phyloP scores from a whole-genome alignment of 2,888 invertebrate species.

The Ennomos quercinarius region DNA sequence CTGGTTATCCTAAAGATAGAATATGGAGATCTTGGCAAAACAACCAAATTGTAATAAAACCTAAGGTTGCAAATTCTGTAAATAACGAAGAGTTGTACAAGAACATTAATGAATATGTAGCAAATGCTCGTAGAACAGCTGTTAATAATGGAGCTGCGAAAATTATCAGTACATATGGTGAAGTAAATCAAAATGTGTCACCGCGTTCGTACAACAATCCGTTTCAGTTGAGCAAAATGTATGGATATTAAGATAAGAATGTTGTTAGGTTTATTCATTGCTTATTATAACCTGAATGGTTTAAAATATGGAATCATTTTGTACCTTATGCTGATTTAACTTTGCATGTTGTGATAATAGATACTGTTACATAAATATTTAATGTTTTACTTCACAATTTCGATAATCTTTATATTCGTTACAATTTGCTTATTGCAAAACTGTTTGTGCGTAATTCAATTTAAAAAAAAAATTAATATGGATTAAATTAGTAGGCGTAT shows the following conservation, averaged over 20 bases:
- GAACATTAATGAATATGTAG: constrained; percentile 4
- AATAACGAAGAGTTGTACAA: constrained; percentile 6
- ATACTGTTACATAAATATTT: no score
- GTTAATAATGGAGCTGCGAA: constrained; percentile 3
- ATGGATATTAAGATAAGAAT: constrained; percentile 25
- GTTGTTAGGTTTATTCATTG: background rate
- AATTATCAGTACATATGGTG: constrained; percentile 4
- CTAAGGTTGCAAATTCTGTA: background rate
- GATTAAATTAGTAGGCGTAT: no score
- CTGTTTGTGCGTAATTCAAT: no score
- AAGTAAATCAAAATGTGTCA: constrained; percentile 23
- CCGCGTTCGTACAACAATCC: constrained; percentile 12
- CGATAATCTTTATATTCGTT: no score
- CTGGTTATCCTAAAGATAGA: constrained; percentile 18
- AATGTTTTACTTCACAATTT: no score
- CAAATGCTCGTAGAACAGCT: constrained; percentile 1
- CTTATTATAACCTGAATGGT: no score
- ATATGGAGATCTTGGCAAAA: constrained; percentile 43
- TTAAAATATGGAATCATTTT: no score
- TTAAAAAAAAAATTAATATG: no score
- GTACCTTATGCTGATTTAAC: no score
- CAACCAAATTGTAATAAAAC: constrained; percentile 27
- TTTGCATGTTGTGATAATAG: no score
- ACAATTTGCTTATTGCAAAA: no score
- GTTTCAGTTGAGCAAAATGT: constrained; percentile 8